Base-by-base conservation (phyloP, 2,888 invertebrate genomes). In the Drosophila pseudotakahashii region DNA sequence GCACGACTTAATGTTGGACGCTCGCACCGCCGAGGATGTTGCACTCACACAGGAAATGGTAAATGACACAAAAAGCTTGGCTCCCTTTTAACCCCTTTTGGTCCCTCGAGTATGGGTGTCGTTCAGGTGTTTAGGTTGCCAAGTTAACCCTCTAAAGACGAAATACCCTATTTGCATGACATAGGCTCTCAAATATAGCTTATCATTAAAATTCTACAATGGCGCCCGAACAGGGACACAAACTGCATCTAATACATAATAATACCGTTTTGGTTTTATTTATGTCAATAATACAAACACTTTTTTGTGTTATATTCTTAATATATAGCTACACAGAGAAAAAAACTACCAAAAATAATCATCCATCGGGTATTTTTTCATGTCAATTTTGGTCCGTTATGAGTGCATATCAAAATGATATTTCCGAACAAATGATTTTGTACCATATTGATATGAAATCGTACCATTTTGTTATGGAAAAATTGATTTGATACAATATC, bases 1-100 rank as follows among this genome's bases (percentile, higher is more conserved):
- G 67, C 90, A 92, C 79, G 92, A 92, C 79, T 91, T 92, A 78
- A 90, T 92, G 80, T 91, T 91, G 90, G 91, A 92, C 81, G 89
- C 92, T 81, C 91, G 92, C 88, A 91, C 90, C 79, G 91, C 92
- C 62, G 91, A 90, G 78, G 91, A 92, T 84, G 81, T 90, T 76
- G 89, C 89, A 74, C 82, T 91, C 63, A 88, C 90, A 73, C 91
- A 90, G 86, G 91, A 92, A 91, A 92, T 92, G 92, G 92, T 92
- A 91, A 90, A 62, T 70, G 39, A 23, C 36, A 37, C 26, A 54
- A 36, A 39, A 30, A 39, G 14, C 32, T 30, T n/a, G 23, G 52
- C 4, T 11, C 7, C 13, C 16, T 7, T 13, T 37, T 39, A 47
- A 32, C 39, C 32, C n/a, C 41, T 9, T 7, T 23, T 9, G 9